These are phyloP conservation scores for Leptura quadrifasciata DNA, from an alignment of 2,888 invertebrate species.

Conservation along the genomic window DNA sequence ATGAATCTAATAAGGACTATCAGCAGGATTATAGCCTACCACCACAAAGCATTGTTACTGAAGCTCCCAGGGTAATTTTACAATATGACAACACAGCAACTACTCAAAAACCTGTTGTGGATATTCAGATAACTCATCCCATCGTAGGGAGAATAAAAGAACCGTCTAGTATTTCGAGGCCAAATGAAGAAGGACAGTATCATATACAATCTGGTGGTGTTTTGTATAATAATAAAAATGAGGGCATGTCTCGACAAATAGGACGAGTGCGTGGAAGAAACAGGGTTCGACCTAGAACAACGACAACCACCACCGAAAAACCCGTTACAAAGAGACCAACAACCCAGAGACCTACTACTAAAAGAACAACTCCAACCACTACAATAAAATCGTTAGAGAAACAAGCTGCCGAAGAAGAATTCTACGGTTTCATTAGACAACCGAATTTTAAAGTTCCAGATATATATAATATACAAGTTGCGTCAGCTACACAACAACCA, in stretches of 20 bases:
- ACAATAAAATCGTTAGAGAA: conserved; percentile 44
- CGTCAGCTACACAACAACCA: conserved; percentile 61
- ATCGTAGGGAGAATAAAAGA: conserved; percentile 40
- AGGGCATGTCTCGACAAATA: conserved; percentile 54
- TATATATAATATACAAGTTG: conserved; percentile 55
- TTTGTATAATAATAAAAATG: conserved; percentile 53
- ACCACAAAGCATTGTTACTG: conserved; percentile 16
- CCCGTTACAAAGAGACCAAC: conserved; percentile 53
- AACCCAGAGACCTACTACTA: conserved; percentile 43
- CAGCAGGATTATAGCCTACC: conserved; percentile 53
- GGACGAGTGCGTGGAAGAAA: conserved; percentile 60
- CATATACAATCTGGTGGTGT: conserved; percentile 59
- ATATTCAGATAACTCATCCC: conserved; percentile 61
- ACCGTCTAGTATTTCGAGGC: conserved; percentile 49
- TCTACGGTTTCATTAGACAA: conserved; percentile 75
- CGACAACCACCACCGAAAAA: conserved; percentile 51
- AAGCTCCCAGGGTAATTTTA: conserved; percentile 33
- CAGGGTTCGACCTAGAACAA: conserved; percentile 58
- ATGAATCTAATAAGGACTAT: conserved; percentile 46
- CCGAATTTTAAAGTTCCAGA: conserved; percentile 71
- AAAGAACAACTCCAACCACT: conserved; percentile 48
- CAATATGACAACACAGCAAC: conserved; percentile 56
- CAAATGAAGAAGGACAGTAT: conserved; percentile 41
- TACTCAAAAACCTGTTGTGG: conserved; percentile 56
- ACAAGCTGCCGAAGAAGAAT: conserved; percentile 69